These are phyloP conservation scores for Psix sp. DNA, from an alignment of 1,140 invertebrate genomes.

Conservation along the genomic window DNA sequence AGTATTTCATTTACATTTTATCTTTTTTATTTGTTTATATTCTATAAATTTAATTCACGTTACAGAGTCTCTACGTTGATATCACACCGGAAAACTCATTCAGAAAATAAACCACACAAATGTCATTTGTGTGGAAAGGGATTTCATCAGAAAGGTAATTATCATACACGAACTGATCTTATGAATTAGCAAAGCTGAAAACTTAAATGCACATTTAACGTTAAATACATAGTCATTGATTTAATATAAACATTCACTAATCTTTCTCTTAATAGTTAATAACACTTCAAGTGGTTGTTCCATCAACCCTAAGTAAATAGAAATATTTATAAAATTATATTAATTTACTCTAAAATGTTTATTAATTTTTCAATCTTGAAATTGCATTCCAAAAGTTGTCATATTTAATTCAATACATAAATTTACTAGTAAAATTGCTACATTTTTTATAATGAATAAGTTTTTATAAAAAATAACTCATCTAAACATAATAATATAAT, in stretches of 20 bases:
- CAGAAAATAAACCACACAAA: constrained; percentile 83
- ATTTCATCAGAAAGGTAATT: constrained; percentile 86
- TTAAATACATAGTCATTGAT: constrained; percentile 39
- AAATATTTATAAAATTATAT: no score
- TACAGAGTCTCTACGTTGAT: constrained; percentile 84
- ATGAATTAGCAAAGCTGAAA: constrained; percentile 41
- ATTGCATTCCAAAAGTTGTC: no score
- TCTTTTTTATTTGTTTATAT: constrained; percentile 10
- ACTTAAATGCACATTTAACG: constrained; percentile 41
- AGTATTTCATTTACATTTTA: constrained; percentile 11
- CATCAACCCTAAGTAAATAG: no score
- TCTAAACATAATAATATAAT: no score
- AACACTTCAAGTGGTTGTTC: no score
- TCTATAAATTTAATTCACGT: constrained; percentile 41
- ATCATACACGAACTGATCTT: constrained; percentile 48
- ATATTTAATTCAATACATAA: no score
- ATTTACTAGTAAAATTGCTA: no score
- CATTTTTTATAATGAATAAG: no score
- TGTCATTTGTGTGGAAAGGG: constrained; percentile 85
- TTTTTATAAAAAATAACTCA: no score
- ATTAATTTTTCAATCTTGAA: no score
- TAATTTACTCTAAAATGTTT: no score
- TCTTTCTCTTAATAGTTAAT: background rate
- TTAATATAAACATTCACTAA: constrained; percentile 40
- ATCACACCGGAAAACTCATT: constrained; percentile 86